Evolutionary conservation across 92 coral and sea anemone species (phyloP), one percentile per base, ranked within the genome.

Genomic region (Epizoanthus rinbou): DNA sequence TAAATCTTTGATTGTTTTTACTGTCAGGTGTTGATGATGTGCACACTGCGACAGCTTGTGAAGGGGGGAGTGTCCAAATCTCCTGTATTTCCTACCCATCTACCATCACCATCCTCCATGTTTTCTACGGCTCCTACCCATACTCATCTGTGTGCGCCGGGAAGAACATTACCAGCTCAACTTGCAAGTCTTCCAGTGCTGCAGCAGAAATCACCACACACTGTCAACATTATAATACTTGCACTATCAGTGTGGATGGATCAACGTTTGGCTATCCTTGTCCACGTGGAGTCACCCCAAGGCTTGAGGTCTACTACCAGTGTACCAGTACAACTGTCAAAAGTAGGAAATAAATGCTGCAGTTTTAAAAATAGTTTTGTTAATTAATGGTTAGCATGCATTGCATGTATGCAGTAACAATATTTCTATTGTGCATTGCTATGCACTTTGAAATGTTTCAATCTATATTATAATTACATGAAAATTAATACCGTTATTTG

Each of bases 21-120:
- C 8, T 62, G 6, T 22, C 53, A 78, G 82, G 82, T 14, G 82
- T 39, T 62, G 82, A 78, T 78, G 82, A 78, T 78, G 82, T 78
- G 6, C 43, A 41, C 24, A 19, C 39, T 6, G 71, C 71, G 15
- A 43, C 19, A 78, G 59, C 82, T 21, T 78, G 82, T 63, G 82
- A 62, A 63, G 82, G 60, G 45, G 18, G 15, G 1, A 3, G 23
- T 23, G 11, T 78, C 66, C 53, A 78, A 23, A 15, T 78, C 58
- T 62, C 82, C 8, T 78, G 82, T 43, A 41, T 39, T 62, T 24
- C 17, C 13, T 39, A 62, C 17, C 31, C 58, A 39, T 78, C 65
- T 5, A 60, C 71, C 59, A 78, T 78, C 56, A 78, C 62, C 16
- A 78, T 78, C 50, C 69, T 78, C 24, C 82, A 78, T 62, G 71